Evolutionary conservation across 1,140 invertebrate genomes (phyloP).

Genomic region (Pogonus chalceus): DNA sequence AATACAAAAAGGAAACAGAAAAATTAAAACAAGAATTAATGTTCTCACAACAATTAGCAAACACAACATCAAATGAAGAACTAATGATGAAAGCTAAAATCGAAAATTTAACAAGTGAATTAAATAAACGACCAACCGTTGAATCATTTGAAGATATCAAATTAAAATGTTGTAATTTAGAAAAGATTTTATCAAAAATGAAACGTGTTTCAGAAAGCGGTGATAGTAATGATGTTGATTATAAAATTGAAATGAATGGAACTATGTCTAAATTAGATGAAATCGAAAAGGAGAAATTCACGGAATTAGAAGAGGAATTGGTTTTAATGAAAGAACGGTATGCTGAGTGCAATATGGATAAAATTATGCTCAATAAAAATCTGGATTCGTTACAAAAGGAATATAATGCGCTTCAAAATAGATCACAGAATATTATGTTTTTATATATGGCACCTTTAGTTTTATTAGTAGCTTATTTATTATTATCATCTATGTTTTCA

Average conservation of each 20-base stretch:
- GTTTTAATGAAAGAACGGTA: slow-evolving; percentile 42
- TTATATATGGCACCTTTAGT: slow-evolving; percentile 32
- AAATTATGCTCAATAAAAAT: slow-evolving; percentile 35
- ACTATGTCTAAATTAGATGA: slow-evolving; percentile 10
- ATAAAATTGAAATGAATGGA: not conserved
- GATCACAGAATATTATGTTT: slow-evolving; percentile 31
- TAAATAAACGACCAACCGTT: not conserved
- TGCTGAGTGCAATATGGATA: slow-evolving; percentile 37
- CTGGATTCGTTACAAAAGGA: slow-evolving; percentile 24
- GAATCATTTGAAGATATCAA: not conserved
- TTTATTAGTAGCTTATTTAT: slow-evolving; percentile 29
- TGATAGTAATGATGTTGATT: not conserved
- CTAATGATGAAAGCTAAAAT: not conserved
- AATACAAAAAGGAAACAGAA: not conserved
- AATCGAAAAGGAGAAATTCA: slow-evolving; percentile 18
- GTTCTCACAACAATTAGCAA: not conserved
- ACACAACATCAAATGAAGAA: not conserved
- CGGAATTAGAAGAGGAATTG: slow-evolving; percentile 38
- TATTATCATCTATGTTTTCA: slow-evolving; percentile 32
- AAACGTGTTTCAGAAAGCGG: slow-evolving; percentile 12
- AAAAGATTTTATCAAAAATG: slow-evolving; percentile 37
- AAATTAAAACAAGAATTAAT: not conserved
- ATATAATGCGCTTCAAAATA: slow-evolving; percentile 27
- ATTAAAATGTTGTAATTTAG: slow-evolving; percentile 27
- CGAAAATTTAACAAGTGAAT: not conserved